Conservation (phyloP, 1,140 invertebrate species). For the Homalodisca vitripennis region DNA sequence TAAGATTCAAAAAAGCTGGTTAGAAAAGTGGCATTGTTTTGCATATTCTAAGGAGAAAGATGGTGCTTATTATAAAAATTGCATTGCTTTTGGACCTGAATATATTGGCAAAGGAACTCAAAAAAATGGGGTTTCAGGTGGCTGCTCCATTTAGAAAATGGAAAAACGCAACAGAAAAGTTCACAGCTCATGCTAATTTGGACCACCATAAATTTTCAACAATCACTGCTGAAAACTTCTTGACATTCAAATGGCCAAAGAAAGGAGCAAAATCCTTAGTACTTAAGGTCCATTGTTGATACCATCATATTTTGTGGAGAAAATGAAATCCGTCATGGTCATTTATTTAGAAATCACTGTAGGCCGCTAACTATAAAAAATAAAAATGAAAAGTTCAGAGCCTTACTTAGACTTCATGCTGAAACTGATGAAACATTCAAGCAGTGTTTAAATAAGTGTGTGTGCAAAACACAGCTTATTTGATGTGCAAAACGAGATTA, state of each 20-base stretch:
- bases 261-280: background rate
- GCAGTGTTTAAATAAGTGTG: background rate
- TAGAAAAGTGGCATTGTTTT: background rate
- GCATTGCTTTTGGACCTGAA: background rate
- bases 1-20: background rate
- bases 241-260: background rate
- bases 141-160: background rate
- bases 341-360: background rate
- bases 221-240: background rate
- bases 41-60: background rate
- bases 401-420: background rate
- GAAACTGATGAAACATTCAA: background rate
- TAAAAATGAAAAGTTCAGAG: background rate
- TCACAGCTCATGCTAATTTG: background rate
- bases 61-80: background rate
- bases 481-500: slow-evolving; percentile 6
- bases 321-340: background rate
- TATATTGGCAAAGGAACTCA: background rate
- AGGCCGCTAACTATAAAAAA: background rate
- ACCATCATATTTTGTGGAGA: background rate
- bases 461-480: background rate
- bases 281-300: background rate
- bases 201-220: background rate
- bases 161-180: slow-evolving; percentile 4
- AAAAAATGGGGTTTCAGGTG: no score